Base-by-base conservation (phyloP, 2,888 invertebrate species). In the Coremacera marginata region DNA sequence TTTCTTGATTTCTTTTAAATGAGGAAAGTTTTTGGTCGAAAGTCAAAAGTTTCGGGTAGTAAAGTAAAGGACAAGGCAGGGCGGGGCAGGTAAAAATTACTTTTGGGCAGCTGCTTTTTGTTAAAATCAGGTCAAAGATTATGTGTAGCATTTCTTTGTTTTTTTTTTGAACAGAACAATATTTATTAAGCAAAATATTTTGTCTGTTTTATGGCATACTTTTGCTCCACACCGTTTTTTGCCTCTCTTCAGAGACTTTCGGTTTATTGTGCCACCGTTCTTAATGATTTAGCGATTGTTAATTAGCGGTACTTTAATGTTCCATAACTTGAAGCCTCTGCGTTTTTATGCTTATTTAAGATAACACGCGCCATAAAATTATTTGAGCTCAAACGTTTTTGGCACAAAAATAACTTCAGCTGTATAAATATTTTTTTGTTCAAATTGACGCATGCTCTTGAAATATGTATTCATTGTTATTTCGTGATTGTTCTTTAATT, bases 121-220 rank as follows among this genome's bases (percentile, higher is more conserved):
- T 49, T 22, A 52, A 74, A 74, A 74, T 74, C 19, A 74, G 73
- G 73, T 74, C 73, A 74, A 27, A 14, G 27, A 74, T 51, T 51
- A 68, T 68, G n/a, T 25, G 11, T 16, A 9, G 44, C 27, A 11
- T 19, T 22, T 2, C 19, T 19, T 55, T 55, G 25, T 19, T 25
- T 14, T 60, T 27, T 14, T 25, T 9, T 60, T 25, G 8, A 25
- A 27, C 60, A 16, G 27, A 27, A 27, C 9, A 34, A 31, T 37
- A 44, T 9, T 22, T 67, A 67, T n/a, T 11, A 11, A 67, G 19
- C 44, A 22, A 37, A 37, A 67, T 31, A 19, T 65, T 31, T 37
- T 31, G 37, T 60, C 63, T 63, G 57, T 57, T 57, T 8, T 57
- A 25, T 11, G 44, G 44, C 44, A 44, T 44, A 44, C 14, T 44